Percentiles rank a stretch among this genome's conserved stretches.
These are phyloP conservation scores for Neolamprologus modestus DNA, from an alignment of 2,113 vertebrate genomes.

Conservation along the genomic window DNA sequence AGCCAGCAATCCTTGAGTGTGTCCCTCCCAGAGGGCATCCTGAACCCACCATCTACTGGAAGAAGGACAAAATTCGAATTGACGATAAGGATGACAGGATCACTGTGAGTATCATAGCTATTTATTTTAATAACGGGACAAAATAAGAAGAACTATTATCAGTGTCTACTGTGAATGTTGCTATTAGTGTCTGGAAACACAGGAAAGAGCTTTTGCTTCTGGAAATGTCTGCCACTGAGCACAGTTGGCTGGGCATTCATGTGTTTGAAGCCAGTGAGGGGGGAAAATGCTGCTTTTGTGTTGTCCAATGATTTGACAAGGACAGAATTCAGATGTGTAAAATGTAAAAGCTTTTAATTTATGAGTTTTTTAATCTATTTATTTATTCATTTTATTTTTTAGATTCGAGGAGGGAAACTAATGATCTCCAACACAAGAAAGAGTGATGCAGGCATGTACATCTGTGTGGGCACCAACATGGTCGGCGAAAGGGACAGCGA, in stretches of 20 bases:
- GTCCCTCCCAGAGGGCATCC: constrained; percentile 94
- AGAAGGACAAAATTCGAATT: constrained; percentile 92
- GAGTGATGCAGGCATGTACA: constrained; percentile 93
- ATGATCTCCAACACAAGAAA: constrained; percentile 98
- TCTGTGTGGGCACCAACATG: constrained; percentile 97
- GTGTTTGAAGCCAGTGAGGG: background rate
- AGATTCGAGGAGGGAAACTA: constrained; percentile 96
- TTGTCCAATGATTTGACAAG: background rate
- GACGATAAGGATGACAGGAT: constrained; percentile 94
- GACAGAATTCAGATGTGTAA: background rate
- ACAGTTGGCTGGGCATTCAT: background rate
- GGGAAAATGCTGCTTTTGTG: background rate
- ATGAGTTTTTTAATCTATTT: background rate
- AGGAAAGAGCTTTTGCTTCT: background rate
- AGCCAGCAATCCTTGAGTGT: constrained; percentile 94
- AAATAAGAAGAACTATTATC: background rate
- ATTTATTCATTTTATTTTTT: background rate
- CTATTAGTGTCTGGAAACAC: background rate
- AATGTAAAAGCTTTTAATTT: background rate
- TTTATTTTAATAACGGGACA: background rate
- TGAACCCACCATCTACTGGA: constrained; percentile 97
- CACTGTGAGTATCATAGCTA: constrained; percentile 74
- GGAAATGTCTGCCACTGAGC: background rate
- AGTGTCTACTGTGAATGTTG: background rate
- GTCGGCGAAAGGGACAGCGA: constrained; percentile 96